Evolutionary conservation across 2,888 invertebrate species (phyloP).

Genomic region (Diploptera punctata): DNA sequence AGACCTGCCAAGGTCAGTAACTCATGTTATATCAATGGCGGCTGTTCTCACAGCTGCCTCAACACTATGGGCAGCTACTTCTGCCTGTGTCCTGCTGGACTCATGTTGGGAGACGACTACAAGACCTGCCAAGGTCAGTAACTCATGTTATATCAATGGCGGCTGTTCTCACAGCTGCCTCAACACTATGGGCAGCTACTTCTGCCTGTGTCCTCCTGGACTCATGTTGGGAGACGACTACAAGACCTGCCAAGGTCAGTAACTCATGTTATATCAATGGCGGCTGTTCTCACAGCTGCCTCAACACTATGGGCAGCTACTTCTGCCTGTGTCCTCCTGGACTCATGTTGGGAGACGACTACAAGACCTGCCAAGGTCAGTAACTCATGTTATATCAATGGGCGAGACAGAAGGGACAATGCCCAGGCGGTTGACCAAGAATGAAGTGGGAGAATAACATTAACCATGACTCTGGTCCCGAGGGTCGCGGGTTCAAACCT

Average conservation of each 20-base stretch:
- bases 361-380: constrained; percentile 51
- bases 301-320: constrained; percentile 63
- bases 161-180: constrained; percentile 67
- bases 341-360: constrained; percentile 56
- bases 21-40: constrained; percentile 60
- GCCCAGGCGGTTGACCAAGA: too few species aligned
- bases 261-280: constrained; percentile 58
- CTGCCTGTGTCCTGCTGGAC: constrained; percentile 69
- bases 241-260: constrained; percentile 50
- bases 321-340: constrained; percentile 68
- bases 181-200: constrained; percentile 63
- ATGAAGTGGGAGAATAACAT: too few species aligned
- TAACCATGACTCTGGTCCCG: too few species aligned
- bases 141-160: constrained; percentile 58
- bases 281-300: constrained; percentile 66
- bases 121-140: constrained; percentile 50
- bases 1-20: constrained; percentile 49
- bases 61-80: constrained; percentile 63
- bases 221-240: constrained; percentile 57
- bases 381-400: too few species aligned
- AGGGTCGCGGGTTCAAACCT: too few species aligned
- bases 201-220: constrained; percentile 68
- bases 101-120: constrained; percentile 55
- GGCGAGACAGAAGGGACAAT: too few species aligned
- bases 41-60: constrained; percentile 66